Conservation (phyloP, 2,113 vertebrate species). For the Albula glossodonta region DNA sequence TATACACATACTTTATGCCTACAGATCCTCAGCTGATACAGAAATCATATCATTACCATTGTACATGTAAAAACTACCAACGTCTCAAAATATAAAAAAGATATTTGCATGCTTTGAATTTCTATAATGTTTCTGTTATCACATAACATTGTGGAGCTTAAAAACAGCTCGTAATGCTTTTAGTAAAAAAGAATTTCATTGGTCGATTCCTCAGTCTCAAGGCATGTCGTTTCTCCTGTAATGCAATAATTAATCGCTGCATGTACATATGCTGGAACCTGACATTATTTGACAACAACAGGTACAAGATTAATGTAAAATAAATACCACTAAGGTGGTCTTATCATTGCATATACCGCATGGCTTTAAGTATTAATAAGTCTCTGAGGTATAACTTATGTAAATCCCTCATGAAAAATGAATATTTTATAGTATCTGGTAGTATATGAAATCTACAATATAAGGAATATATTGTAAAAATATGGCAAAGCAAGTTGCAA, state of each 20-base stretch:
- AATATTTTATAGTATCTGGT: neutral
- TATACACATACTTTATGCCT: constrained; percentile 42
- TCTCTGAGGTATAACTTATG: constrained; percentile 28
- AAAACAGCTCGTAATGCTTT: constrained; percentile 77
- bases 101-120: constrained; percentile 64
- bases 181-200: constrained; percentile 16
- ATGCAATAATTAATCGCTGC: constrained; percentile 73
- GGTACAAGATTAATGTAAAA: constrained; percentile 71
- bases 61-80: constrained; percentile 83
- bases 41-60: constrained; percentile 75
- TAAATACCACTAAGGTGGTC: constrained; percentile 41
- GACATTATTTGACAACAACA: constrained; percentile 58
- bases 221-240: constrained; percentile 76
- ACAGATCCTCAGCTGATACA: constrained; percentile 43
- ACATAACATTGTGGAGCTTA: constrained; percentile 77
- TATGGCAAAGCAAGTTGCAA: neutral
- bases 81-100: constrained; percentile 79
- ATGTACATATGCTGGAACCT: constrained; percentile 79
- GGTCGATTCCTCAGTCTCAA: constrained; percentile 61
- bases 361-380: constrained; percentile 66
- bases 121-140: constrained; percentile 74
- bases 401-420: neutral
- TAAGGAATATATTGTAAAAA: neutral
- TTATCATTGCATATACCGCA: constrained; percentile 59
- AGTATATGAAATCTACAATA: neutral